A percentile compares a stretch with the other conserved stretches of the same genome.
These are phyloP conservation scores for Neogale vison DNA, from an alignment of 2,113 vertebrate species.

Conservation along the genomic window DNA sequence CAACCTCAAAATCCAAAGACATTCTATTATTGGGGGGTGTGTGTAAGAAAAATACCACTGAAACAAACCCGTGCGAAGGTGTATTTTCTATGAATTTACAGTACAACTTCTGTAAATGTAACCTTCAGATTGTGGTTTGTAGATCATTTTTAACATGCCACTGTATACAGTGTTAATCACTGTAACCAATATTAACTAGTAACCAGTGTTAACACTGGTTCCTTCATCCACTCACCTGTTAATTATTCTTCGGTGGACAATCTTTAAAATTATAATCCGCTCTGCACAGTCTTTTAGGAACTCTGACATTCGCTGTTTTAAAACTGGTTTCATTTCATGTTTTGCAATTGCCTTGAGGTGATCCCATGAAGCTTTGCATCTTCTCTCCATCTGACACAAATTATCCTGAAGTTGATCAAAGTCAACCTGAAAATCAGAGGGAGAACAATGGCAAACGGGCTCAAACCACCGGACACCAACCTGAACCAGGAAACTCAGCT, in stretches of 20 bases:
- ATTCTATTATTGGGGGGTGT: not conserved
- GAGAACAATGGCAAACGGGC: conserved; percentile 1
- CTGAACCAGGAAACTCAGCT: not conserved
- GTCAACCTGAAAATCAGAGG: conserved; percentile 90
- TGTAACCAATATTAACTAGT: no score
- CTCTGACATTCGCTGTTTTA: conserved; percentile 98
- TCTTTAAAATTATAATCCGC: conserved; percentile 97
- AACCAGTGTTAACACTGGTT: not conserved
- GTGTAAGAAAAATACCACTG: conserved; percentile 42
- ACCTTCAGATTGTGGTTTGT: not conserved
- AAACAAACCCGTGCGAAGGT: not conserved
- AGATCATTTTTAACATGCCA: not conserved
- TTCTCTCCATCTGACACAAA: conserved; percentile 95
- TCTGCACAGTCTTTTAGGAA: conserved; percentile 98
- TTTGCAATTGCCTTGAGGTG: conserved; percentile 98
- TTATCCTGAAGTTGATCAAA: conserved; percentile 99
- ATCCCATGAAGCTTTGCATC: conserved; percentile 99
- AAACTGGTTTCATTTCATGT: conserved; percentile 95
- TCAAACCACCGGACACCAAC: not conserved
- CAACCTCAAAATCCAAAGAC: not conserved
- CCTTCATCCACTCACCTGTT: conserved; percentile 88
- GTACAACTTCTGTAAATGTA: not conserved
- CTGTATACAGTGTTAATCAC: no score
- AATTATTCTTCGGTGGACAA: conserved; percentile 96
- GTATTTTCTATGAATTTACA: not conserved